Evolutionary conservation across 2,113 vertebrate genomes (phyloP), one percentile per base, ranked within the genome.

Genomic region (Ornithorhynchus anatinus): DNA sequence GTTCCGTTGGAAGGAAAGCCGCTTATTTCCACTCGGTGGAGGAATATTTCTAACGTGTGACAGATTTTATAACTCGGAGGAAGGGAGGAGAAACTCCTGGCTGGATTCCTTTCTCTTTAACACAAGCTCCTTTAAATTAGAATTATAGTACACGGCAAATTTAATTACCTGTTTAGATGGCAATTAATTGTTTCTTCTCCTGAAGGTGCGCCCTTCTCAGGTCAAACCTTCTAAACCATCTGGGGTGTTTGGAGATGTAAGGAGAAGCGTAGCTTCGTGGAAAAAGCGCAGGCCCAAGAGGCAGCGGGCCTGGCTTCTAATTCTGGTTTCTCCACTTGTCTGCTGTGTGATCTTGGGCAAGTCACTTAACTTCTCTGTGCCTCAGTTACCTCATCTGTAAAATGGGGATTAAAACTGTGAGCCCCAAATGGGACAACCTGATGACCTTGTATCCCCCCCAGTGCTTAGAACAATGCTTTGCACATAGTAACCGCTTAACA

Each of bases 71-170:
- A 84, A 40, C 43, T 76, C 32, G 59, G 51, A 81, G 78, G 53
- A 88, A 80, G 71, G 58, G 20, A 77, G 58, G 62, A 33, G 83
- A 75, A 76, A 35, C 62, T n/a, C 20, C 69, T 81, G 67, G 37
- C 35, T 29, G 71, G 45, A 35, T 80, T 40, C 84, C 52, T 84
- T 31, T 11, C 63, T 40, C 78, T 80, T 80, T 84, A 78, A 84
- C 75, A 85, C 75, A 84, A 77, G 80, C 73, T 85, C 80, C 47
- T 88, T 85, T 85, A 85, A 85, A 80, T 85, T 81, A 85, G 85
- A 85, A 84, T 84, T 77, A 88, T 72, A 80, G 80, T 80, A 82
- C 83, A 84, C 15, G 70, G 83, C 81, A 85, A 88, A 85, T 67
- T 75, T 84, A 80, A 85, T 88, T 82, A 85, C 70, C 78, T 82